phyloP scores from a whole-genome alignment of 1,140 invertebrate genomes.

The Cardiocondyla obscurior region DNA sequence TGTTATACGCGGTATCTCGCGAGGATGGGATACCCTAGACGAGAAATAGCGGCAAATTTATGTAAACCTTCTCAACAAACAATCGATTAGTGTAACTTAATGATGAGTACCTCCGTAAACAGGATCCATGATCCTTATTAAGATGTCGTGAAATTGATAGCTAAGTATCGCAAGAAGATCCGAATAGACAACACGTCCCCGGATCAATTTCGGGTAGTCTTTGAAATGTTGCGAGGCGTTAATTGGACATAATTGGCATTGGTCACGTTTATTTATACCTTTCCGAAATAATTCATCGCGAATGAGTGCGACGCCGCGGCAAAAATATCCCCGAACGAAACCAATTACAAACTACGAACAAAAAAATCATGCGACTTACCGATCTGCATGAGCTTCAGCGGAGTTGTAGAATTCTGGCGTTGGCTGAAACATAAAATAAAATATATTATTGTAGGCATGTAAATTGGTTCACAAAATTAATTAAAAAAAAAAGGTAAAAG shows the following conservation, averaged over 20 bases:
- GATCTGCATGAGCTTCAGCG: too few relatives aligned
- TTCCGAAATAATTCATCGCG: conserved; percentile 6
- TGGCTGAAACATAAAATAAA: too few relatives aligned
- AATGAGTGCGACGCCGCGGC: background rate
- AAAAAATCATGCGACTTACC: too few relatives aligned
- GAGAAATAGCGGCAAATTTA: background rate
- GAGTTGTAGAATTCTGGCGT: too few relatives aligned
- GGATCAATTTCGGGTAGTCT: background rate
- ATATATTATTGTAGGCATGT: too few relatives aligned
- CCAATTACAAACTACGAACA: too few relatives aligned
- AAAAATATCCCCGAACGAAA: conserved; percentile 33
- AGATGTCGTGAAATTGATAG: background rate
- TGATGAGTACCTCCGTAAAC: background rate
- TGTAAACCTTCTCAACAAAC: background rate
- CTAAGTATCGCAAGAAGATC: background rate
- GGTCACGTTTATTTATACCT: background rate
- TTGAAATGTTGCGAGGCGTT: background rate
- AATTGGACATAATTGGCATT: background rate
- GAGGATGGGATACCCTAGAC: background rate
- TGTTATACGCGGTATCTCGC: background rate
- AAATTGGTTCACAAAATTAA: too few relatives aligned
- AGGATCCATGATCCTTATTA: background rate
- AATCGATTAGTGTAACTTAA: conserved; percentile 13
- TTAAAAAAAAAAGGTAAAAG: too few relatives aligned
- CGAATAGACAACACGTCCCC: too few relatives aligned